Evolutionary conservation across 2,888 invertebrate genomes (phyloP).

Genomic region (Neoaliturus tenellus): DNA sequence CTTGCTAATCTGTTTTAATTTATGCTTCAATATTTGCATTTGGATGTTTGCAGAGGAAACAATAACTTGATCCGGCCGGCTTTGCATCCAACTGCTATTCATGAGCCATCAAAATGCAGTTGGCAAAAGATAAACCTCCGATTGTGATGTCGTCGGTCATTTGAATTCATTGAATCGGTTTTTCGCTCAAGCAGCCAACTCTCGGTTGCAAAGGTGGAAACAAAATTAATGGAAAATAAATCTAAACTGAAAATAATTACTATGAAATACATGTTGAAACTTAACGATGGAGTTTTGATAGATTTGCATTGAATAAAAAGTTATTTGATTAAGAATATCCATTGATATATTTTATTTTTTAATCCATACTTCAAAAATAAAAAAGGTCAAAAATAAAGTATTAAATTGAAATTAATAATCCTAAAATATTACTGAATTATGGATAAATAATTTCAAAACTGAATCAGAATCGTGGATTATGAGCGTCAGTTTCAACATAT

Average conservation of each 20-base stretch:
- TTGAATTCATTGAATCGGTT: not conserved
- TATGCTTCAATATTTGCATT: slow-evolving; percentile 49
- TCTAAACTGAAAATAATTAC: not conserved
- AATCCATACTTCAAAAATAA: no score
- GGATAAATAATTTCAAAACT: no score
- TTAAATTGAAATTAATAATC: no score
- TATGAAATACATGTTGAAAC: slow-evolving; percentile 19
- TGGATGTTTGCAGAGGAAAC: slow-evolving; percentile 41
- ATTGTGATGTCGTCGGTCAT: not conserved
- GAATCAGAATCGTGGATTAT: not conserved
- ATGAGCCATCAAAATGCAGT: slow-evolving; percentile 35
- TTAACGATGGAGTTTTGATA: not conserved
- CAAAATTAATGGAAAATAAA: not conserved
- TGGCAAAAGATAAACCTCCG: not conserved
- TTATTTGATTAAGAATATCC: no score
- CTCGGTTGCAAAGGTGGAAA: not conserved
- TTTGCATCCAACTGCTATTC: slow-evolving; percentile 39
- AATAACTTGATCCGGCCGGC: slow-evolving; percentile 39
- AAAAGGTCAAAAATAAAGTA: no score
- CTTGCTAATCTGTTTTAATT: slow-evolving; percentile 52
- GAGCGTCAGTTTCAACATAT: slow-evolving; percentile 20
- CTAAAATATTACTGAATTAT: no score
- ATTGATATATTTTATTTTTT: no score
- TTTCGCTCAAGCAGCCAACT: not conserved
- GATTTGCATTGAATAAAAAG: no score